phyloP scores from a whole-genome alignment of 2,888 invertebrate genomes.

The Cheilosia grossa region DNA sequence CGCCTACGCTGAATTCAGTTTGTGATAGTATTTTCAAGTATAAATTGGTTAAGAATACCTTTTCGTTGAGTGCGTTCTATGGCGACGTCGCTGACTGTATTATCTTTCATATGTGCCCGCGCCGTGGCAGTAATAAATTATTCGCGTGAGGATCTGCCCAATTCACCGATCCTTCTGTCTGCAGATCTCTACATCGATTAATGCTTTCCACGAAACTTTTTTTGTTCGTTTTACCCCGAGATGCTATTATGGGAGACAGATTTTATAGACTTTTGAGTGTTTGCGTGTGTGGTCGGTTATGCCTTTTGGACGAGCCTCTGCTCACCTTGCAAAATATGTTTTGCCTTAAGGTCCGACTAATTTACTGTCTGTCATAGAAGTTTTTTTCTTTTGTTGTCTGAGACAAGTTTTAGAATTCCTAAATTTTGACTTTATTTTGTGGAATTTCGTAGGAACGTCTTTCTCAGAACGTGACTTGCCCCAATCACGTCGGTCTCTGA shows the following conservation, averaged over 20 bases:
- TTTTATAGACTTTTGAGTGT: conserved; percentile 38
- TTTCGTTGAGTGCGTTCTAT: not conserved
- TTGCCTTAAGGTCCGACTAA: not conserved
- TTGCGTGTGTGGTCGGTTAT: conserved; percentile 54
- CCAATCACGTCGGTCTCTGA: conserved; percentile 18
- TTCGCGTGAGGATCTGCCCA: conserved; percentile 51
- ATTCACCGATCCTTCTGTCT: conserved; percentile 50
- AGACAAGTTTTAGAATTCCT: not conserved
- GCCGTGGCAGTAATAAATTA: conserved; percentile 53
- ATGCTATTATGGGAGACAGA: conserved; percentile 53
- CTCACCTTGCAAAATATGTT: conserved; percentile 19
- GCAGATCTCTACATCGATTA: conserved; percentile 40
- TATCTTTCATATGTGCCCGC: conserved; percentile 33
- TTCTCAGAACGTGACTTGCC: conserved; percentile 69
- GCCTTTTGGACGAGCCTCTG: conserved; percentile 2
- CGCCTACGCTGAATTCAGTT: too few relatives aligned
- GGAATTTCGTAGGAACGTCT: not conserved
- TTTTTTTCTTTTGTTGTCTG: not conserved
- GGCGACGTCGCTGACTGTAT: conserved; percentile 44
- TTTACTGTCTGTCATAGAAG: not conserved
- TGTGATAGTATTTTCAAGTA: too few relatives aligned
- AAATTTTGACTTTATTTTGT: not conserved
- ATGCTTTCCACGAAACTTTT: conserved; percentile 41
- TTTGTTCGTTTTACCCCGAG: conserved; percentile 15
- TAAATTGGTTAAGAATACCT: too few relatives aligned